Evolutionary conservation across 2,113 vertebrate species (phyloP), one percentile per base, ranked within the genome.

Genomic region (Apaloderma vittatum): DNA sequence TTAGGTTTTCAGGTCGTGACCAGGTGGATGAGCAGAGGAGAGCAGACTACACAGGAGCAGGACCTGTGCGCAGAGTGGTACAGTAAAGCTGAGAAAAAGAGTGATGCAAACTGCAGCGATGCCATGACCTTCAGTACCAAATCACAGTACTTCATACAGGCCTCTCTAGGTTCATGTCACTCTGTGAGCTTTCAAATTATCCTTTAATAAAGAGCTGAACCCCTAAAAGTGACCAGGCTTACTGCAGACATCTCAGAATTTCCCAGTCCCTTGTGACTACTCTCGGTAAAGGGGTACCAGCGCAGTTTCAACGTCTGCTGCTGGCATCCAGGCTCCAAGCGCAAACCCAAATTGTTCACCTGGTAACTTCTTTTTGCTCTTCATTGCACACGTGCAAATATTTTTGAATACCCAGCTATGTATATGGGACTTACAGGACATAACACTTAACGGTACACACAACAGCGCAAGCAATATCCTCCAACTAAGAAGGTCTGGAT

Each of bases 61-160:
- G 18, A 40, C 1, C 2, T 0, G 2, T 6, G 34, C 37, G 24
- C 43, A 29, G 17, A 45, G 32, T 1, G 17, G n/a, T 11, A 45
- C 15, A 32, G 11, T 52, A 70, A 70, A 65, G 15, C n/a, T 46
- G 40, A 17, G 40, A 36, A 45, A 66, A 43, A 16, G 0, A 77
- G 20, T 2, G n/a, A 37, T 52, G 24, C 32, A 15, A 88, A 48
- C 16, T 43, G 27, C 63, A 74, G 29, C 11, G 14, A 29, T 24
- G 32, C 43, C 68, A 14, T 6, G 15, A 65, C 14, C 3, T 34
- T 19, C 51, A 45, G n/a, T 20, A 65, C 45, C 72, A 57, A 86
- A 81, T 48, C 15, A 40, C 40, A 34, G 52, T 27, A 18, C 15
- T 45, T 20, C 3, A 2, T 43, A 61, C 13, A 24, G 36, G 12